phyloP scores from a whole-genome alignment of 2,888 invertebrate genomes.

The Amblyjoppa proteus region DNA sequence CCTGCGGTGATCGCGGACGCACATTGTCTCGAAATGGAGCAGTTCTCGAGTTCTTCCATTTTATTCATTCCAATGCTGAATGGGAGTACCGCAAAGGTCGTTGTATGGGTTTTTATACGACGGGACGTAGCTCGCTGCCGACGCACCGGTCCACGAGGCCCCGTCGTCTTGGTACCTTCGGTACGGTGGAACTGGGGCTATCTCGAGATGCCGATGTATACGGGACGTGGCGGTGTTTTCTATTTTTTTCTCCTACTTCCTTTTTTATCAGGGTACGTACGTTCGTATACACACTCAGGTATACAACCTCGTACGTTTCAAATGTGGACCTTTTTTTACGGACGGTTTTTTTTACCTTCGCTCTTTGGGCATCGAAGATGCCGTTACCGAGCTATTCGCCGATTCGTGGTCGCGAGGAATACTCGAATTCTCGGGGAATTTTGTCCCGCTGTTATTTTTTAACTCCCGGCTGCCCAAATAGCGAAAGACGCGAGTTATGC shows the following conservation, averaged over 20 bases:
- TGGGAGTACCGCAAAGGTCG: slow-evolving; percentile 76
- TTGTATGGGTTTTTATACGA: slow-evolving; percentile 63
- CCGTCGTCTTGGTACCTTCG: slow-evolving; percentile 10
- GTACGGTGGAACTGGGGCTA: slow-evolving; percentile 23
- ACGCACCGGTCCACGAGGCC: slow-evolving; percentile 36
- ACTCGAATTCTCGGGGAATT: background rate
- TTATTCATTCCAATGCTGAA: slow-evolving; percentile 75
- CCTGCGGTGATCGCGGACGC: slow-evolving; percentile 72
- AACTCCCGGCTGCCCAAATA: too few relatives aligned
- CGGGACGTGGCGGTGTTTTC: slow-evolving; percentile 6
- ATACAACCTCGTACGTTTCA: slow-evolving; percentile 24
- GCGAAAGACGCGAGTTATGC: too few relatives aligned
- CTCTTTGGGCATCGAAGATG: slow-evolving; percentile 16
- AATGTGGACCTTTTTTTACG: slow-evolving; percentile 33
- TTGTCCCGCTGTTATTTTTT: background rate
- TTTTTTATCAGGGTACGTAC: slow-evolving; percentile 44
- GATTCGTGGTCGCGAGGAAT: background rate
- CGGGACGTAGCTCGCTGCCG: slow-evolving; percentile 20
- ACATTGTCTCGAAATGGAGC: slow-evolving; percentile 78
- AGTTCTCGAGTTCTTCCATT: slow-evolving; percentile 79
- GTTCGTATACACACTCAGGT: slow-evolving; percentile 40
- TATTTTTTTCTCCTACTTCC: slow-evolving; percentile 27
- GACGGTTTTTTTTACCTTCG: slow-evolving; percentile 32
- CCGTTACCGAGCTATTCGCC: slow-evolving; percentile 38
- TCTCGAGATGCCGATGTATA: slow-evolving; percentile 17